Evolutionary conservation across 2,888 invertebrate species (phyloP).

Genomic region (Clivina fossor): DNA sequence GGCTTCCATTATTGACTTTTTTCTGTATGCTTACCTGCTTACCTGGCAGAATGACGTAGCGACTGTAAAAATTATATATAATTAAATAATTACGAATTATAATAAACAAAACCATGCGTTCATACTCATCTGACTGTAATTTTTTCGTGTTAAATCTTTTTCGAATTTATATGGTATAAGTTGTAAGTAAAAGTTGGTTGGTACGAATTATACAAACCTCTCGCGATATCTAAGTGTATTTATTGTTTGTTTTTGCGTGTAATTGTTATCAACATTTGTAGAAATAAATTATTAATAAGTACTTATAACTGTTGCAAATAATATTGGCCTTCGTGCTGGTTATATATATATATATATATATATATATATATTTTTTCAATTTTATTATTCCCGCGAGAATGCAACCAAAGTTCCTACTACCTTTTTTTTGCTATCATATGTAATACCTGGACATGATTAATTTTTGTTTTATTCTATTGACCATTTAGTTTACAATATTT

Average conservation of each 20-base stretch:
- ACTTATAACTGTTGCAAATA: too few species aligned
- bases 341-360: slow-evolving; percentile 17
- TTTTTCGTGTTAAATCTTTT: not conserved
- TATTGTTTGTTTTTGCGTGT: slow-evolving; percentile 24
- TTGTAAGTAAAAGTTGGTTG: too few species aligned
- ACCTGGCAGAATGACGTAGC: slow-evolving; percentile 32
- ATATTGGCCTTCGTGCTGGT: too few species aligned
- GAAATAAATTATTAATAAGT: slow-evolving; percentile 18
- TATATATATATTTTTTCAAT: slow-evolving; percentile 19
- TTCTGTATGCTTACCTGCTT: slow-evolving; percentile 22
- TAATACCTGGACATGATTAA: too few species aligned
- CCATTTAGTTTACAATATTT: too few species aligned
- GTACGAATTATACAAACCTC: too few species aligned
- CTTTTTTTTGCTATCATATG: too few species aligned
- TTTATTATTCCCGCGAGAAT: slow-evolving; percentile 12
- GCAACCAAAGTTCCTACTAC: too few species aligned
- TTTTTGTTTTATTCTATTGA: too few species aligned
- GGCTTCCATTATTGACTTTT: slow-evolving; percentile 24
- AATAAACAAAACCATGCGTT: slow-evolving; percentile 24
- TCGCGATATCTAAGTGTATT: too few species aligned
- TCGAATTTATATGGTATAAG: too few species aligned
- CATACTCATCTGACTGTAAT: not conserved
- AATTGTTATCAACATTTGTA: slow-evolving; percentile 20
- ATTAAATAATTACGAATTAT: slow-evolving; percentile 22
- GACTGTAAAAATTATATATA: slow-evolving; percentile 22